Conservation (phyloP, 2,888 invertebrate genomes). For the Ormyrus pomaceus region DNA sequence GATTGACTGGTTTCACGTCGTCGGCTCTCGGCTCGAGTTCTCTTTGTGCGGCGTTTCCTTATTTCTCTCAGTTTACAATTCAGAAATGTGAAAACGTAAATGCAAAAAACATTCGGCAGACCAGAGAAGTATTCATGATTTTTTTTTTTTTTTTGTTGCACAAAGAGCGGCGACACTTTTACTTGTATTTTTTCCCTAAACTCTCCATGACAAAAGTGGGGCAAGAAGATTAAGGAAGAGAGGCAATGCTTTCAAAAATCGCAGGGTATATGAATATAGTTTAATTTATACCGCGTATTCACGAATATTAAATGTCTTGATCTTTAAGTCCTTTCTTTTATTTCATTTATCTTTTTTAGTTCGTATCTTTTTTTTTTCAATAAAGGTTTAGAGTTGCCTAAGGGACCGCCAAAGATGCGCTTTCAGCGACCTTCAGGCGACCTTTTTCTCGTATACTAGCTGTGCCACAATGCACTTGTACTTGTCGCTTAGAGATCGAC, state of each 20-base stretch:
- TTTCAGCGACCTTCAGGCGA: conserved; percentile 67
- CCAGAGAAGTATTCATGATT: conserved; percentile 52
- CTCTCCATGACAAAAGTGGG: conserved; percentile 54
- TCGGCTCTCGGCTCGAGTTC: conserved; percentile 47
- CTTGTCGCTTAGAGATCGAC: conserved; percentile 71
- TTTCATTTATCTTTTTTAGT: conserved; percentile 32
- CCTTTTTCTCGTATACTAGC: conserved; percentile 75
- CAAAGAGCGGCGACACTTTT: conserved; percentile 53
- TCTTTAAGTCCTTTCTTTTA: conserved; percentile 58
- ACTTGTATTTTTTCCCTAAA: conserved; percentile 51
- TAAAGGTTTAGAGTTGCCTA: conserved; percentile 73
- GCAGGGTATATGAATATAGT: conserved; percentile 60
- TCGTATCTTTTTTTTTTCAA: conserved; percentile 60
- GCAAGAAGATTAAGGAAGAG: conserved; percentile 57
- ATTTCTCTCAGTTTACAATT: conserved; percentile 51
- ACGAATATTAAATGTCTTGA: conserved; percentile 68
- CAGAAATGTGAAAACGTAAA: conserved; percentile 60
- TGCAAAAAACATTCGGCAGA: conserved; percentile 59
- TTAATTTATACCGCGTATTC: conserved; percentile 66
- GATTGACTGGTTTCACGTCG: conserved; percentile 44
- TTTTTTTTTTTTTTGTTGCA: conserved; percentile 47
- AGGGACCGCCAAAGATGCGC: conserved; percentile 67
- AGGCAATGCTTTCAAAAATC: conserved; percentile 59
- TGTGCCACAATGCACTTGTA: conserved; percentile 76
- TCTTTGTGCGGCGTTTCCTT: conserved; percentile 37